Conservation (phyloP, 2,113 vertebrate genomes). For the Percina caprodes region DNA sequence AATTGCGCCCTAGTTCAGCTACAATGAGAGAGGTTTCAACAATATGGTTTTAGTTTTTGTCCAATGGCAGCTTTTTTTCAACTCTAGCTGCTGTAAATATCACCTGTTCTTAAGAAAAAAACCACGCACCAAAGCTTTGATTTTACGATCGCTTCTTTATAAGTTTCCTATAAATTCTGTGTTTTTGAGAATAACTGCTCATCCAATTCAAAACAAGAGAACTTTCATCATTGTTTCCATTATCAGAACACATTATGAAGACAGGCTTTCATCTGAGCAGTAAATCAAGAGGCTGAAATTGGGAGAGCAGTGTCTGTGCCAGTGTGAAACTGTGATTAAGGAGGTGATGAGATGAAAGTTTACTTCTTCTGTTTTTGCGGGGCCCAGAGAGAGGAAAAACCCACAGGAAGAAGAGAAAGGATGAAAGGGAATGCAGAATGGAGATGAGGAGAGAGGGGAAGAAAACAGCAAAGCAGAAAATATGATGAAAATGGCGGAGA, state of each 20-base stretch:
- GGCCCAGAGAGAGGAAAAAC: constrained; percentile 2
- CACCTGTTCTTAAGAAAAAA: background rate
- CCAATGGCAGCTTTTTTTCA: background rate
- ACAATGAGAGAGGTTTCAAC: background rate
- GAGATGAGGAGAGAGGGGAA: constrained; percentile 17
- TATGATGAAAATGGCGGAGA: background rate
- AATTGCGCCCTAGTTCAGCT: background rate
- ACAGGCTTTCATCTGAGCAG: constrained; percentile 41
- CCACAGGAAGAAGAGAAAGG: constrained; percentile 7
- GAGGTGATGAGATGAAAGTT: constrained; percentile 50
- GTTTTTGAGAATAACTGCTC: background rate
- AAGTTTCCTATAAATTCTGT: constrained; percentile 8
- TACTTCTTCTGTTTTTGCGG: background rate
- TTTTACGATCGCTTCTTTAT: constrained; percentile 10
- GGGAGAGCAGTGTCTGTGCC: constrained; percentile 3
- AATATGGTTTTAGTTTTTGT: background rate
- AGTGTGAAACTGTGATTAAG: constrained; percentile 30
- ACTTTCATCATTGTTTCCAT: constrained; percentile 42
- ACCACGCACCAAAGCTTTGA: constrained; percentile 5
- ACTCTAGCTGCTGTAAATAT: background rate
- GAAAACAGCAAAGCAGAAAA: constrained; percentile 8
- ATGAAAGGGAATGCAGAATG: constrained; percentile 58
- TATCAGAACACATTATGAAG: constrained; percentile 38
- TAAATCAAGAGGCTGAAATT: constrained; percentile 21
- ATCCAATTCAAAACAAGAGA: background rate